Conservation (phyloP, 2,113 vertebrate species). For the Poicephalus meyeri region DNA sequence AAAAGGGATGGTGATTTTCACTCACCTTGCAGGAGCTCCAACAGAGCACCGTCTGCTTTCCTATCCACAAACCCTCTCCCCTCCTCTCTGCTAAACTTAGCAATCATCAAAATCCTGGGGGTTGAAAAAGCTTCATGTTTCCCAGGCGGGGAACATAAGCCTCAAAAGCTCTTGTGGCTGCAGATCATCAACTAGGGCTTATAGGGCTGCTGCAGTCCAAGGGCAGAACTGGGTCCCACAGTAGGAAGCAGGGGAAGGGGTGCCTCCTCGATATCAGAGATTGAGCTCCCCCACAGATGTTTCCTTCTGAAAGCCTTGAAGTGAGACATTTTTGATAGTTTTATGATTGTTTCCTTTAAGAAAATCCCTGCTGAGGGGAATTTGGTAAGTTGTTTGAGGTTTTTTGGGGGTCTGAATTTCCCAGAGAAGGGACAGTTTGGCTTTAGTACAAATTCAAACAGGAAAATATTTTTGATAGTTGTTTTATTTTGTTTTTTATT, state of each 20-base stretch:
- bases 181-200: neutral
- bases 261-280: neutral
- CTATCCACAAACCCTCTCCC: neutral
- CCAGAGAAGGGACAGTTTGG: neutral
- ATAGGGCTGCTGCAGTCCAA: neutral
- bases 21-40: neutral
- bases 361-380: neutral
- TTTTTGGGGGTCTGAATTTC: neutral
- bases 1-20: neutral
- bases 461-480: neutral
- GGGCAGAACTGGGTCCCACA: neutral
- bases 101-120: neutral
- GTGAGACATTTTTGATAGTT: slow-evolving; percentile 28
- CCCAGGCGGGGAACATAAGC: neutral
- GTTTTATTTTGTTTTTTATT: neutral
- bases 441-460: neutral
- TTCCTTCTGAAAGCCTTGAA: slow-evolving; percentile 30
- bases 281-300: neutral
- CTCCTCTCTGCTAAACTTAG: neutral
- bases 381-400: neutral
- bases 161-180: neutral
- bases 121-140: neutral
- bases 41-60: slow-evolving; percentile 3
- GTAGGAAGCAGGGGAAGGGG: neutral
- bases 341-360: slow-evolving; percentile 43